Conservation (phyloP, 2,113 vertebrate genomes). For the Phocoena phocoena region DNA sequence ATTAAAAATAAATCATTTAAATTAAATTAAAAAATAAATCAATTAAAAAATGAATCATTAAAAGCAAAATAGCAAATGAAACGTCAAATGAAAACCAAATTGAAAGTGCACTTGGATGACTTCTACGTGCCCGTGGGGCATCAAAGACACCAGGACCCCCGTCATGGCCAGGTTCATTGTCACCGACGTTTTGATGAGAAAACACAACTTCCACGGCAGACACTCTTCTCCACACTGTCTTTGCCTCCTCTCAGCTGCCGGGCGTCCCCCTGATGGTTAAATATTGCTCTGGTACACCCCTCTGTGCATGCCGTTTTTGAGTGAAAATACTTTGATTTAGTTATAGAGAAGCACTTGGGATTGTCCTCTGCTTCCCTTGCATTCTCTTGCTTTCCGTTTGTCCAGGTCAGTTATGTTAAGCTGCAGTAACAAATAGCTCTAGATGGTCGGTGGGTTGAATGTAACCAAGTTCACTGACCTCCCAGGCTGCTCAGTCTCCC, state of each 20-base stretch:
- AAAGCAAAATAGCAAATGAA: background rate
- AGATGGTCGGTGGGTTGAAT: background rate
- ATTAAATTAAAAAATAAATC: background rate
- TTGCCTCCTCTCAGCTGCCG: no score
- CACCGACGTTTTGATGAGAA: accelerated
- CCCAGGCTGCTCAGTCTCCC: background rate
- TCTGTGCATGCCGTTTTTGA: accelerated
- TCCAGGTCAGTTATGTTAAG: accelerated
- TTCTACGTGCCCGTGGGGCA: accelerated
- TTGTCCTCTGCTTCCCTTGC: accelerated
- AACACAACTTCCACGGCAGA: background rate
- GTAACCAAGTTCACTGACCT: background rate
- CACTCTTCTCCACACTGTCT: background rate
- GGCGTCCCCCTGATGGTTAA: background rate
- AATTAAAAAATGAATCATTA: background rate
- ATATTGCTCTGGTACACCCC: background rate
- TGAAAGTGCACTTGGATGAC: background rate
- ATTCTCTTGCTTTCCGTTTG: accelerated
- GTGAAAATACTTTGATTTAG: background rate
- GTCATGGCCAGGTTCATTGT: no score
- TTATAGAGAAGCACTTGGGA: accelerated
- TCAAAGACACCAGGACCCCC: accelerated
- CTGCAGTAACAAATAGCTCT: background rate
- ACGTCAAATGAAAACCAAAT: accelerated
- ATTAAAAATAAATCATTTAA: no score